Conservation (phyloP, 2,797 vertebrate species). For the Remorina albescens region DNA sequence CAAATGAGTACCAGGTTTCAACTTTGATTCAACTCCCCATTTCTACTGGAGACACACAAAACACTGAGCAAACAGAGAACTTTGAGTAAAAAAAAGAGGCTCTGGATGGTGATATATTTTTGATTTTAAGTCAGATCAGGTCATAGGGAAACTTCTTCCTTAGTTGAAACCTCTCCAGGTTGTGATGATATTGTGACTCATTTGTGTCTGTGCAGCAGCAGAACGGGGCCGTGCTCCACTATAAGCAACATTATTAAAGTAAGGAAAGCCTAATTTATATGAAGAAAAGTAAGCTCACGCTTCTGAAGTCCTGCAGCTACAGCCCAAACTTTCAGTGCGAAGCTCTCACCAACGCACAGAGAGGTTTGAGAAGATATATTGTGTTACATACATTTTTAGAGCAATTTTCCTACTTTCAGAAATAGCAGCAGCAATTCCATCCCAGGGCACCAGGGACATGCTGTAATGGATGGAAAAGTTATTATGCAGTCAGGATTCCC, state of each 20-base stretch:
- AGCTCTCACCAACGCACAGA: constrained; percentile 37
- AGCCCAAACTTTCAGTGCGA: constrained; percentile 33
- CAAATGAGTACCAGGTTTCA: constrained; percentile 68
- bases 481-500: constrained; percentile 72
- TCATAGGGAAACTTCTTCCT: constrained; percentile 13
- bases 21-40: constrained; percentile 27
- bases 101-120: background rate
- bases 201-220: constrained; percentile 34
- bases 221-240: constrained; percentile 55
- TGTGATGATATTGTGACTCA: constrained; percentile 28
- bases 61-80: constrained; percentile 18
- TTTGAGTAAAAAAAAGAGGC: background rate
- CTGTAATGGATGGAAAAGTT: constrained; percentile 68
- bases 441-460: constrained; percentile 50
- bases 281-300: constrained; percentile 45
- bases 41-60: constrained; percentile 10
- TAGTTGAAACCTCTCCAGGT: constrained; percentile 32
- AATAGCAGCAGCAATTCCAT: constrained; percentile 73
- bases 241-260: constrained; percentile 57
- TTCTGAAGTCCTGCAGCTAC: constrained; percentile 38
- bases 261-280: constrained; percentile 57
- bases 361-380: constrained; percentile 38
- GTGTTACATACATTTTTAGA: constrained; percentile 67
- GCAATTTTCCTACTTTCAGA: constrained; percentile 68
- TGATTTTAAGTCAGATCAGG: constrained; percentile 28